phyloP scores from a whole-genome alignment of 2,797 vertebrate species.

The Leptoclinus maculatus region DNA sequence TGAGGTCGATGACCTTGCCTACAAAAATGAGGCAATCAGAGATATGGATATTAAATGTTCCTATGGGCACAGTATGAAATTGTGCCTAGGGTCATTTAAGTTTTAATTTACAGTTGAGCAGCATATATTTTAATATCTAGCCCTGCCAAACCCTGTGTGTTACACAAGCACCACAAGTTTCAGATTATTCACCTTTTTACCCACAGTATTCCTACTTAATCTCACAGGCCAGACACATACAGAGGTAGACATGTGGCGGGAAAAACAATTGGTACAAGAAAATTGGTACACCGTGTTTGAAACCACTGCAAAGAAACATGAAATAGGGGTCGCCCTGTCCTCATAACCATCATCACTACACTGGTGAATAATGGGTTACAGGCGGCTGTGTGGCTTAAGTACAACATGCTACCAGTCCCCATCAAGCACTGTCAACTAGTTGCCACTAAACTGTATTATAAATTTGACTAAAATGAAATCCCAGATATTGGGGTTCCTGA shows the following conservation, averaged over 20 bases:
- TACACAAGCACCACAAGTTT: constrained; percentile 6
- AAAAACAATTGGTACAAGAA: neutral
- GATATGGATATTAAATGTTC: constrained; percentile 68
- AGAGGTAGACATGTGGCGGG: neutral
- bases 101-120: constrained; percentile 63
- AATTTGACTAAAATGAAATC: neutral
- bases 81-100: constrained; percentile 49
- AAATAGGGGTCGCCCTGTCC: neutral
- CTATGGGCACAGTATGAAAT: constrained; percentile 50
- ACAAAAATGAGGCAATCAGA: constrained; percentile 66
- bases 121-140: constrained; percentile 33
- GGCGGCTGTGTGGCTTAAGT: neutral
- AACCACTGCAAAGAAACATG: neutral
- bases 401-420: neutral
- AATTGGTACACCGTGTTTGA: neutral
- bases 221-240: neutral
- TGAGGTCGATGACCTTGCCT: constrained; percentile 68
- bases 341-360: neutral
- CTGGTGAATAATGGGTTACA: constrained; percentile 2
- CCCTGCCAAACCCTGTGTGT: constrained; percentile 1
- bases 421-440: neutral
- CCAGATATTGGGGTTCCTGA: neutral
- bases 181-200: constrained; percentile 13
- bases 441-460: neutral
- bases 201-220: neutral